Evolutionary conservation across 2,888 invertebrate genomes (phyloP), one percentile per base, ranked within the genome.

Genomic region (Agriopis leucophaearia): DNA sequence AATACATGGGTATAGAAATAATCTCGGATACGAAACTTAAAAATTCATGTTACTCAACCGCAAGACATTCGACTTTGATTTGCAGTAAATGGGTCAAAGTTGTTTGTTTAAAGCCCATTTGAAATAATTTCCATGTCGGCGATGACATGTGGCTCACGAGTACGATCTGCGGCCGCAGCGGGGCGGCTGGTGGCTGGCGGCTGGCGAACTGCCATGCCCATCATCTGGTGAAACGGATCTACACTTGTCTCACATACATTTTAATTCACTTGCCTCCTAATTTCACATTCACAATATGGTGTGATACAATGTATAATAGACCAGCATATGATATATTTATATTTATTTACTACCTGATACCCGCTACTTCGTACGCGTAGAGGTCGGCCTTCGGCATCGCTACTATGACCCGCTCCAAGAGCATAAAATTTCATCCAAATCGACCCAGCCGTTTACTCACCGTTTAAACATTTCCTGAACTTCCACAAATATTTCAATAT

Each of bases 161-260:
- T 38, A 16, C 16, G 47, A 50, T 27, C 27, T 40, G 54, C 44
- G 27, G 56, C 45, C 61, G 51, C 44, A 47, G 52, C 38, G 35
- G 45, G 5, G 48, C 10, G 27, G 47, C n/a, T 18, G 47, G 16
- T 12, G 48, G 48, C 58, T 15, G 51, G 52, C 40, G 36, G 44
- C 64, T 56, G 64, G 66, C 86, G 79, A 81, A 80, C 84, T 85
- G 84, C 87, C 87, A 84, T 78, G 88, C 88, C 88, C 86, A 87
- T 89, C 88, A 85, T 70, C 70, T 72, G 74, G 85, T 86, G 88
- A 89, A 89, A 88, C 79, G 80, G 74, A 80, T 79, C 76, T 77
- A 77, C 78, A 81, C 78, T 81, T 63, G 60, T 48, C 51, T 69
- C 60, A 78, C 80, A 83, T 62, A 78, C 80, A 83, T 77, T 78